phyloP scores from a whole-genome alignment of 2,888 invertebrate genomes.

The Cheilosia pagana region DNA sequence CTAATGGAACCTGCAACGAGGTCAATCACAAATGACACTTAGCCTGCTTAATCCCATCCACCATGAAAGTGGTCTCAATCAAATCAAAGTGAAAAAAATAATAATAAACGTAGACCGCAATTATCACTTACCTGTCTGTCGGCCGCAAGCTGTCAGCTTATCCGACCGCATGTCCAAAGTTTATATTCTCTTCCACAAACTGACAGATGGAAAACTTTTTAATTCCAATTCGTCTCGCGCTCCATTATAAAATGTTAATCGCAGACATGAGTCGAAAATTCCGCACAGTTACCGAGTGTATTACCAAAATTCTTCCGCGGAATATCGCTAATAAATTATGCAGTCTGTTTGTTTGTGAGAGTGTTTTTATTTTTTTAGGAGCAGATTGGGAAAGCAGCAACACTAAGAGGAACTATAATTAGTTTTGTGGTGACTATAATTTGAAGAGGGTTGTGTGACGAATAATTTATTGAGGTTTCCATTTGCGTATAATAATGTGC shows the following conservation, averaged over 20 bases:
- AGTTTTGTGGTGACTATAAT: constrained; percentile 2
- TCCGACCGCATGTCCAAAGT: constrained; percentile 37
- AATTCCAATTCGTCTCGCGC: constrained; percentile 9
- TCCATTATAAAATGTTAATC: constrained; percentile 32
- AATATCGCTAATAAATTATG: constrained; percentile 12
- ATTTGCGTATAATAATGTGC: too few relatives aligned
- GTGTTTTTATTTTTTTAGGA: neutral
- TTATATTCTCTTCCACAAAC: constrained; percentile 18
- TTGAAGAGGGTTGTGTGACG: too few relatives aligned
- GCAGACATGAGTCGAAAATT: constrained; percentile 22
- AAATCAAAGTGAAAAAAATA: constrained; percentile 12
- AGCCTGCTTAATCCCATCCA: constrained; percentile 36
- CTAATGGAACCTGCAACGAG: neutral
- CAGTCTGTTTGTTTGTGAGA: neutral
- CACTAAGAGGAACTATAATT: constrained; percentile 32
- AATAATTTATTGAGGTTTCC: too few relatives aligned
- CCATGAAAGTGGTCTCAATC: constrained; percentile 55
- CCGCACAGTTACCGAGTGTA: constrained; percentile 13
- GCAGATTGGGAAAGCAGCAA: neutral
- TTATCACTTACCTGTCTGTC: constrained; percentile 59
- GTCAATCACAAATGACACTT: constrained; percentile 19
- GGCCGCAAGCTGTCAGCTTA: constrained; percentile 52
- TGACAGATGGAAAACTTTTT: constrained; percentile 42
- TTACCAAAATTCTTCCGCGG: constrained; percentile 9
- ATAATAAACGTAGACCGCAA: constrained; percentile 30